Percentiles rank a stretch among this genome's conserved stretches.
Conservation (phyloP, 37 sponge, comb jelly and placozoan species). For the Haliclona indistincta region DNA sequence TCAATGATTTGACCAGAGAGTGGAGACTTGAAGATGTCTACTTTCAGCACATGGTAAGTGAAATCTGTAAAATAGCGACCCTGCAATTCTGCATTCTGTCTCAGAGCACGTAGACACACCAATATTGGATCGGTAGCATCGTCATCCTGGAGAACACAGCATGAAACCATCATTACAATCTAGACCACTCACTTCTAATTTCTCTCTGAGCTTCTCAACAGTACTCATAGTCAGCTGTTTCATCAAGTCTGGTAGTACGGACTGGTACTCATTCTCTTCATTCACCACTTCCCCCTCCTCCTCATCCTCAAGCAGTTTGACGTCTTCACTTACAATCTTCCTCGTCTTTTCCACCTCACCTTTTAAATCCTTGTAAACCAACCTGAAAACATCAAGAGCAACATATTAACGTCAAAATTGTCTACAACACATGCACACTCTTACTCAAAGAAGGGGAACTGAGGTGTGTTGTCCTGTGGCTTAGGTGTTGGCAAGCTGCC, state of each 20-base stretch:
- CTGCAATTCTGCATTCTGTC: constrained; percentile 40
- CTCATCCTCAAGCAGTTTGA: constrained; percentile 10
- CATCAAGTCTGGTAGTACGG: no score
- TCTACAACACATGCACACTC: constrained; percentile 1
- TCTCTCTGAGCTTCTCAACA: background rate
- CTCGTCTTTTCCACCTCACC: constrained; percentile 28
- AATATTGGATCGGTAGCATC: no score
- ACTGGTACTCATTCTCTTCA: no score
- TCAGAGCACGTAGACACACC: no score
- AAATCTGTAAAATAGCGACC: constrained; percentile 65
- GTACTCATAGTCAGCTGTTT: no score
- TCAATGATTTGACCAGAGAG: constrained; percentile 37
- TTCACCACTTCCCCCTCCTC: no score
- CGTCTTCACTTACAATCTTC: constrained; percentile 13
- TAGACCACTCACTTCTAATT: background rate
- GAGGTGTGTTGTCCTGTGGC: constrained; percentile 19
- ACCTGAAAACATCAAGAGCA: no score
- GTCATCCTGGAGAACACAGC: no score
- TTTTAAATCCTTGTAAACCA: constrained; percentile 41
- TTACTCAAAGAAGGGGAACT: constrained; percentile 54
- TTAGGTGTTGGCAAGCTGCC: constrained; percentile 12
- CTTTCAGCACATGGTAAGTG: constrained; percentile 40
- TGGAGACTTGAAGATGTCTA: constrained; percentile 9
- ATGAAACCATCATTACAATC: no score
- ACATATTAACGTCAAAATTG: no score